Evolutionary conservation across 2,888 invertebrate genomes (phyloP).

Genomic region (Podotricha telesiphe): DNA sequence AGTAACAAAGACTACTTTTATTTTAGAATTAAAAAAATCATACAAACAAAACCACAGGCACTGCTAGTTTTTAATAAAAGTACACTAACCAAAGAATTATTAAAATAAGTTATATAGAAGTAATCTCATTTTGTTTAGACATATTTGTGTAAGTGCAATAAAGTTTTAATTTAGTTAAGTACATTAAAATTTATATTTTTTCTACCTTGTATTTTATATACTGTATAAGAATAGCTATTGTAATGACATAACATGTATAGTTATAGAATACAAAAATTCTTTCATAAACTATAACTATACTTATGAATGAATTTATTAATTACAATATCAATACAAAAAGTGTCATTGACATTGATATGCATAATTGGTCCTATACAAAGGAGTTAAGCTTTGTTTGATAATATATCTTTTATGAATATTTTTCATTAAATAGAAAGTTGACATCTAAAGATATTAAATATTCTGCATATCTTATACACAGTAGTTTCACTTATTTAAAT

Average conservation of each 20-base stretch:
- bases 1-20: too few relatives aligned
- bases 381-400: not conserved
- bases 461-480: not conserved
- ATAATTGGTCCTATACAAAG: not conserved
- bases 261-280: not conserved
- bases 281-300: not conserved
- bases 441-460: not conserved
- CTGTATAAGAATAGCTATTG: too few relatives aligned
- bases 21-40: too few relatives aligned
- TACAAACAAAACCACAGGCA: too few relatives aligned
- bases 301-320: not conserved
- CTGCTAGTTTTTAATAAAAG: too few relatives aligned
- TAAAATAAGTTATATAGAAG: too few relatives aligned
- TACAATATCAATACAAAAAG: not conserved
- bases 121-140: too few relatives aligned
- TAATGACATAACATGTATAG: too few relatives aligned
- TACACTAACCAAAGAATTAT: too few relatives aligned
- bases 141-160: too few relatives aligned
- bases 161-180: too few relatives aligned
- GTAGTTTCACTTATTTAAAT: slow-evolving; percentile 12
- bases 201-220: not conserved
- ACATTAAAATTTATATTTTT: not conserved
- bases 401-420: not conserved
- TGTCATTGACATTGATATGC: not conserved
- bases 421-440: slow-evolving; percentile 2